Conservation (phyloP, 2,113 vertebrate genomes). For the Chascanopsetta lugubris region DNA sequence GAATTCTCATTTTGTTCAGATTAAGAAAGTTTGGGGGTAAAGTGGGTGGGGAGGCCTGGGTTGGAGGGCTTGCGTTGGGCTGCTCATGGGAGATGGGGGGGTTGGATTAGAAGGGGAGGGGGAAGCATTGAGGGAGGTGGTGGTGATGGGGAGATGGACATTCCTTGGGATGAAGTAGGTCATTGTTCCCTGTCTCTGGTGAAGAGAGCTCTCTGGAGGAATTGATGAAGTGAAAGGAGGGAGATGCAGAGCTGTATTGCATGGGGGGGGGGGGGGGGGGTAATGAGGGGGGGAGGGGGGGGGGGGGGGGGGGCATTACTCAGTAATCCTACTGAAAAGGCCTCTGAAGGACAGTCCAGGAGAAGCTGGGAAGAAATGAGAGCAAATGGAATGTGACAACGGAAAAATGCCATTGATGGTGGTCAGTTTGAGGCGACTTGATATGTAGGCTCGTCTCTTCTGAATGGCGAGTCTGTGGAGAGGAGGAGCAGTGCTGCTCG, state of each 20-base stretch:
- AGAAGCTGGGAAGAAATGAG: slow-evolving; percentile 74
- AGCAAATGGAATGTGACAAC: slow-evolving; percentile 83
- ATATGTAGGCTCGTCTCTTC: slow-evolving; percentile 70
- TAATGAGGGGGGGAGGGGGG: slow-evolving; percentile 49
- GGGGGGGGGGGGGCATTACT: slow-evolving; percentile 70
- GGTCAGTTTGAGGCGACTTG: slow-evolving; percentile 76
- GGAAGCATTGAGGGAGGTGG: not conserved
- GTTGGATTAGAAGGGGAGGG: slow-evolving; percentile 75
- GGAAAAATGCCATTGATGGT: slow-evolving; percentile 82
- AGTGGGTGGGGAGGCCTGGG: slow-evolving; percentile 15
- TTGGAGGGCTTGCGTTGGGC: too few relatives aligned
- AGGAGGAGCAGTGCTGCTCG: slow-evolving; percentile 8
- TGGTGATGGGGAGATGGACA: slow-evolving; percentile 69
- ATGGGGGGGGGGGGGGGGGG: slow-evolving; percentile 49
- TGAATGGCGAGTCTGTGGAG: slow-evolving; percentile 55
- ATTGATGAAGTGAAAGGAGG: slow-evolving; percentile 82
- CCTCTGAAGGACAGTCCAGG: slow-evolving; percentile 79
- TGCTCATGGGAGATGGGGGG: slow-evolving; percentile 74
- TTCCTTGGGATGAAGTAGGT: slow-evolving; percentile 85
- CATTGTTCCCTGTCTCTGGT: slow-evolving; percentile 82
- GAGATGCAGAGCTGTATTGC: slow-evolving; percentile 50
- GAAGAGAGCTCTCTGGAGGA: slow-evolving; percentile 82
- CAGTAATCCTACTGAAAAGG: slow-evolving; percentile 85
- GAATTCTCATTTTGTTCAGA: slow-evolving; percentile 84
- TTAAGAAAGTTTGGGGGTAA: slow-evolving; percentile 69